Conservation (phyloP, 2,888 invertebrate species). For the Ochlodes sylvanus region DNA sequence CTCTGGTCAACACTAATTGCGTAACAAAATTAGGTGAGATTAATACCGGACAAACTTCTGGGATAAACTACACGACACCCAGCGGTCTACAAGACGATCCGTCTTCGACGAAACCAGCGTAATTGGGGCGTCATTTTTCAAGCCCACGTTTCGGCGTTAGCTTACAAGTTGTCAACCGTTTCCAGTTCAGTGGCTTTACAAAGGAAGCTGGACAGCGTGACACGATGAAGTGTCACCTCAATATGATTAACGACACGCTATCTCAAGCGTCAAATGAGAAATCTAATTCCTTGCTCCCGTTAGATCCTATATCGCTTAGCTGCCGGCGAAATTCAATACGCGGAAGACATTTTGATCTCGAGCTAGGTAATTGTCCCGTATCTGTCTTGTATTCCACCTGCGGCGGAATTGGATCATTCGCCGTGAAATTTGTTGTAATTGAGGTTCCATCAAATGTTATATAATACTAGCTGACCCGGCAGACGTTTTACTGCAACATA, state of each 20-base stretch:
- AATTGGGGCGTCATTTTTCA: slow-evolving; percentile 51
- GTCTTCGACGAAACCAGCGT: slow-evolving; percentile 38
- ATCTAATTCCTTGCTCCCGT: slow-evolving; percentile 79
- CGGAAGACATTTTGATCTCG: slow-evolving; percentile 33
- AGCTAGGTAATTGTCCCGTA: slow-evolving; percentile 32
- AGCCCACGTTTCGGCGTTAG: slow-evolving; percentile 47
- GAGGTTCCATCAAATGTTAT: slow-evolving; percentile 10
- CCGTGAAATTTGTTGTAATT: slow-evolving; percentile 30
- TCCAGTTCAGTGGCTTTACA: slow-evolving; percentile 67
- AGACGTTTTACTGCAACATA: too few species aligned
- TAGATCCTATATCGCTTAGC: slow-evolving; percentile 52
- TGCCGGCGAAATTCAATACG: slow-evolving; percentile 36
- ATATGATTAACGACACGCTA: slow-evolving; percentile 74
- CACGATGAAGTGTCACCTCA: slow-evolving; percentile 78
- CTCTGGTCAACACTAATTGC: too few species aligned
- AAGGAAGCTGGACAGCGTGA: slow-evolving; percentile 70
- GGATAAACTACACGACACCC: slow-evolving; percentile 2
- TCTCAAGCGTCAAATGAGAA: slow-evolving; percentile 74
- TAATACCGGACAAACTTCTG: slow-evolving; percentile 14
- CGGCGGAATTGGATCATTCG: slow-evolving; percentile 32
- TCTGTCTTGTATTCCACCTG: slow-evolving; percentile 33
- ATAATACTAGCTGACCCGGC: too few species aligned
- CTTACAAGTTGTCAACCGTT: slow-evolving; percentile 61
- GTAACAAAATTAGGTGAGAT: slow-evolving; percentile 9
- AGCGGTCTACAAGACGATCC: slow-evolving; percentile 9